Evolutionary conservation across 23 tunicate genomes (phyloP), one percentile per base, ranked within the genome.

Genomic region (Trididemnum nubilum): DNA sequence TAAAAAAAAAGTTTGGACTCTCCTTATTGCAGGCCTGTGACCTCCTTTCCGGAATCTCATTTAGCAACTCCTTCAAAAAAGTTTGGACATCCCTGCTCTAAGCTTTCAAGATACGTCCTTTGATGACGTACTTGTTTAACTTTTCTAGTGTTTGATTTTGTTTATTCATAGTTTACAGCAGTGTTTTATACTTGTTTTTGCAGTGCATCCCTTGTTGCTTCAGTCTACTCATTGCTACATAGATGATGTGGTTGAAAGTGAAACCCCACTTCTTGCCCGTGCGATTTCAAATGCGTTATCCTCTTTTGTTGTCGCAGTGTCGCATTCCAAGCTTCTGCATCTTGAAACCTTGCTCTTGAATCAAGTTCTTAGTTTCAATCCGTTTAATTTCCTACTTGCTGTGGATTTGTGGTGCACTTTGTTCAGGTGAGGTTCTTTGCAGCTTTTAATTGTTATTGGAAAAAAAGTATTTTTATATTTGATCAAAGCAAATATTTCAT

Each of bases 361-460:
- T n/a, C 26, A 52, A 30, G 2, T 77, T 3, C 52, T 25, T 2
- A 27, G 37, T 31, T 50, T 15, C 2, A 54, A 54, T 22, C 66
- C 81, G 5, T 77, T 51, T 25, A 33, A 52, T 9, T 77, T 7
- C 40, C 39, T 32, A 19, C 81, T 77, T 2, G 81, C 81, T 29
- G 19, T 30, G 4, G 81, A 77, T 57, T 12, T 54, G 2, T 54
- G 66, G 67, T 77, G 67, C 26, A 5, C 2, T 27, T 7, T 73
- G 27, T 25, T 34, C 19, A 73, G 79, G 79, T 73, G 39, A 31
- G 74, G 37, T 3, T 31, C 74, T 32, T 15, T 15, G 54, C 9
- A 44, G 15, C 54, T 44, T 44, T 44, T 15, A 44, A 44, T 44
- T 44, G 54, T 44, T 15, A 7, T 9, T 44, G 54, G 54, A 7